Conservation (phyloP, 2,113 vertebrate genomes). For the Trogon melanurus region DNA sequence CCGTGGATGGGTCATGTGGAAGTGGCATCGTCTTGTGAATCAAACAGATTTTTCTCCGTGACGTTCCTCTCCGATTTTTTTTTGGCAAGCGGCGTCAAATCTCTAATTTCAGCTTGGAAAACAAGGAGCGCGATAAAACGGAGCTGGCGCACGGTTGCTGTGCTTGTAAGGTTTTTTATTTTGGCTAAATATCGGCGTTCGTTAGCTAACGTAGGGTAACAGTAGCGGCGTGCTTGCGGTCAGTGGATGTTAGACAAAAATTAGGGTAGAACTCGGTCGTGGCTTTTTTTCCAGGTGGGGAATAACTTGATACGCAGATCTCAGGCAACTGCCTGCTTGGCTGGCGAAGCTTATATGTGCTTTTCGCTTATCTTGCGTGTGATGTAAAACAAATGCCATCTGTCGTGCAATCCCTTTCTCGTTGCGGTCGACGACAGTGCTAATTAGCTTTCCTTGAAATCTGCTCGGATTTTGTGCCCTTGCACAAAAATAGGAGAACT, state of each 20-base stretch:
- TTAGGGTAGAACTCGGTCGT: not conserved
- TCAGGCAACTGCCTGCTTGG: conserved; percentile 24
- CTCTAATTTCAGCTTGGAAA: not conserved
- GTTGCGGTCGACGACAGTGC: conserved; percentile 66
- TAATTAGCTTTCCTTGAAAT: conserved; percentile 71
- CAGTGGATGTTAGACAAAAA: not conserved
- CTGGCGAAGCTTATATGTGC: not conserved
- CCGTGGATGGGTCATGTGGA: not conserved
- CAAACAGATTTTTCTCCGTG: not conserved
- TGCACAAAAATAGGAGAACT: not conserved
- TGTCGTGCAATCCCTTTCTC: conserved; percentile 66
- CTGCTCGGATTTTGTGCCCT: conserved; percentile 56
- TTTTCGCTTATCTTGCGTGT: conserved; percentile 73
- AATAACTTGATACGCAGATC: not conserved
- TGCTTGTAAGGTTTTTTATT: not conserved
- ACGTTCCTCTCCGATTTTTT: not conserved
- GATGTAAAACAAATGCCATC: conserved; percentile 74
- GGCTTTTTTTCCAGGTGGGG: not conserved
- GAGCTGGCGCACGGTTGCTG: not conserved
- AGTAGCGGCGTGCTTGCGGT: not conserved
- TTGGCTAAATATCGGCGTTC: not conserved
- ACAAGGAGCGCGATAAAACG: not conserved
- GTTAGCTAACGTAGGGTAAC: not conserved
- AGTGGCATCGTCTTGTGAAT: accelerated
- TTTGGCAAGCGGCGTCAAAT: not conserved